Percentiles rank a stretch among this genome's conserved stretches.
phyloP scores from a whole-genome alignment of 2,113 vertebrate genomes.

The Hylia prasina region DNA sequence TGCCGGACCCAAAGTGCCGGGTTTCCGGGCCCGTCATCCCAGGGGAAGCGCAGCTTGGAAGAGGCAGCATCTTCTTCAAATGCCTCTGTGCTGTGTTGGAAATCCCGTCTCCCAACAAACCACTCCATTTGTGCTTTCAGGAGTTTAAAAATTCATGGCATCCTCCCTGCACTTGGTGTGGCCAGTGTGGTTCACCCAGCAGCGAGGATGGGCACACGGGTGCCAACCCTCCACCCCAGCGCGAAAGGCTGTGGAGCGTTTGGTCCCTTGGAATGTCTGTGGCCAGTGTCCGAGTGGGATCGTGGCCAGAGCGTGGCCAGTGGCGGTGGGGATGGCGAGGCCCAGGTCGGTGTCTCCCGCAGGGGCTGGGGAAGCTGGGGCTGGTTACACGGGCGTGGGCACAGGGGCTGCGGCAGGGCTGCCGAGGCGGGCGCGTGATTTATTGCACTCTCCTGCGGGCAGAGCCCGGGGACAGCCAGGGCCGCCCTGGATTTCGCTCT shows the following conservation, averaged over 20 bases:
- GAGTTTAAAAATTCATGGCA: slow-evolving; percentile 68
- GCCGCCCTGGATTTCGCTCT: not conserved
- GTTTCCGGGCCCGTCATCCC: not conserved
- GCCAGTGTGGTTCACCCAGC: not conserved
- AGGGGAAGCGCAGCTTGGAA: not conserved
- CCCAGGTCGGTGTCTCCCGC: accelerated
- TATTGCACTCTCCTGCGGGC: not conserved
- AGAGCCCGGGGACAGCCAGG: not conserved
- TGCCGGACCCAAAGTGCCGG: accelerated
- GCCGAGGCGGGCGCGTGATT: not conserved
- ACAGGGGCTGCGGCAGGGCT: not conserved
- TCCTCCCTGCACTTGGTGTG: not conserved
- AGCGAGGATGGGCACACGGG: not conserved
- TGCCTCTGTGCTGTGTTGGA: slow-evolving; percentile 31
- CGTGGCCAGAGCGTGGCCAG: not conserved
- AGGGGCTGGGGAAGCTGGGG: not conserved
- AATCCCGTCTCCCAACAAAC: slow-evolving; percentile 41
- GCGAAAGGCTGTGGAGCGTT: accelerated
- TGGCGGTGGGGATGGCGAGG: not conserved
- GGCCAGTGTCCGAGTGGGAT: accelerated
- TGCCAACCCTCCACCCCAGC: not conserved
- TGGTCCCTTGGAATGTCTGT: not conserved
- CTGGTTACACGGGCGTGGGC: not conserved
- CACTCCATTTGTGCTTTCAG: slow-evolving; percentile 54
- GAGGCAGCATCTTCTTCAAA: slow-evolving; percentile 6